Evolutionary conservation across 2,888 invertebrate genomes (phyloP).

Genomic region (Phanerotoma sp.): DNA sequence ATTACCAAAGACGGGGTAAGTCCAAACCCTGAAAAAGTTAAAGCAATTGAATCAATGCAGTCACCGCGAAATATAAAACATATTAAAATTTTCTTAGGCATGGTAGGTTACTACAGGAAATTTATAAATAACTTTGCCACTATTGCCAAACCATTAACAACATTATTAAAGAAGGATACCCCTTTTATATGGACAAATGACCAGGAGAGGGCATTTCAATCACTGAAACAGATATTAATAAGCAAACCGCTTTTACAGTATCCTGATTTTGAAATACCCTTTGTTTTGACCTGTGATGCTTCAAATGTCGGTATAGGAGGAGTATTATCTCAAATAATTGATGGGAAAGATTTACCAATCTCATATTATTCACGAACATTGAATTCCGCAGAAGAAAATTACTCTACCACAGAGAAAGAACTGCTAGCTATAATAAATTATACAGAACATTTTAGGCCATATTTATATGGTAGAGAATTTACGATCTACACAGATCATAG

Average conservation of each 20-base stretch:
- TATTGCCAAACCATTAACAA: not conserved
- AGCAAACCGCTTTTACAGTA: slow-evolving; percentile 30
- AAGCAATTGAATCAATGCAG: not conserved
- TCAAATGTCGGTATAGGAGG: slow-evolving; percentile 41
- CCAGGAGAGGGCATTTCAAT: slow-evolving; percentile 15
- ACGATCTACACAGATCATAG: too few relatives aligned
- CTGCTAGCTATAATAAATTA: too few relatives aligned
- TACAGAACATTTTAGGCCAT: too few relatives aligned
- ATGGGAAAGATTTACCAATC: slow-evolving; percentile 17
- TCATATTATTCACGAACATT: not conserved
- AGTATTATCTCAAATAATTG: slow-evolving; percentile 41
- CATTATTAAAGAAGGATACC: not conserved
- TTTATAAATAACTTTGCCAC: slow-evolving; percentile 15
- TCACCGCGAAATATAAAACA: not conserved
- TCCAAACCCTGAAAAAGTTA: not conserved
- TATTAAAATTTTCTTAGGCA: not conserved
- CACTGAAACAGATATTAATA: slow-evolving; percentile 5
- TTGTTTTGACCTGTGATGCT: slow-evolving; percentile 43
- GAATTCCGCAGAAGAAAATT: too few relatives aligned
- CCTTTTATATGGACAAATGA: slow-evolving; percentile 17
- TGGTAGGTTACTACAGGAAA: slow-evolving; percentile 8
- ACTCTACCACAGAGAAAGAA: too few relatives aligned
- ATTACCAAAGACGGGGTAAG: not conserved
- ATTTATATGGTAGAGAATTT: too few relatives aligned
- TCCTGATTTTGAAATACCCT: slow-evolving; percentile 41